phyloP scores from a whole-genome alignment of 2,888 invertebrate species.

The Leptinotarsa tumamoca region DNA sequence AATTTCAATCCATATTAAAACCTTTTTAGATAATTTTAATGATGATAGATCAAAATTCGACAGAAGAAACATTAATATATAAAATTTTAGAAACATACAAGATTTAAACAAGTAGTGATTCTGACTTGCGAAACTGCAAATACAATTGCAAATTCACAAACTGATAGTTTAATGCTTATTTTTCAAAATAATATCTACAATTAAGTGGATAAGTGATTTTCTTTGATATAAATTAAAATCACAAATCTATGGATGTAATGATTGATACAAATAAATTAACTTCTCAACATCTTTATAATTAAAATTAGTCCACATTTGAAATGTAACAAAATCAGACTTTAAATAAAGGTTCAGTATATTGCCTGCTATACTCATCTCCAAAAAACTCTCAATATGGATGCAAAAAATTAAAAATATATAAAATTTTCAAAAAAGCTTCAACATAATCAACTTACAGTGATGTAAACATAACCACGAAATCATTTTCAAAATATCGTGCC shows the following conservation, averaged over 20 bases:
- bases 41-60: background rate
- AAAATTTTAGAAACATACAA: slow-evolving; percentile 6
- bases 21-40: slow-evolving; percentile 11
- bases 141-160: too few species aligned
- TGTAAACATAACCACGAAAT: slow-evolving; percentile 36
- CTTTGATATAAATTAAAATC: background rate
- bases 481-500: slow-evolving; percentile 42
- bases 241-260: background rate
- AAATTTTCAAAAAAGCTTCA: slow-evolving; percentile 28
- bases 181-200: too few species aligned
- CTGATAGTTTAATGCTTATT: background rate
- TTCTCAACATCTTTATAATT: background rate
- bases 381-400: slow-evolving; percentile 17
- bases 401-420: slow-evolving; percentile 16
- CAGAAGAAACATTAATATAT: slow-evolving; percentile 4
- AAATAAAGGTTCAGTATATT: background rate
- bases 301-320: background rate
- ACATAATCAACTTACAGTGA: slow-evolving; percentile 39
- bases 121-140: too few species aligned
- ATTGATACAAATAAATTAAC: background rate
- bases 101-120: background rate
- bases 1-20: slow-evolving; percentile 33
- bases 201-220: background rate
- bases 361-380: background rate
- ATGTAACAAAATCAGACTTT: background rate